Conservation (phyloP, 1,140 invertebrate genomes). For the Sipha flava region DNA sequence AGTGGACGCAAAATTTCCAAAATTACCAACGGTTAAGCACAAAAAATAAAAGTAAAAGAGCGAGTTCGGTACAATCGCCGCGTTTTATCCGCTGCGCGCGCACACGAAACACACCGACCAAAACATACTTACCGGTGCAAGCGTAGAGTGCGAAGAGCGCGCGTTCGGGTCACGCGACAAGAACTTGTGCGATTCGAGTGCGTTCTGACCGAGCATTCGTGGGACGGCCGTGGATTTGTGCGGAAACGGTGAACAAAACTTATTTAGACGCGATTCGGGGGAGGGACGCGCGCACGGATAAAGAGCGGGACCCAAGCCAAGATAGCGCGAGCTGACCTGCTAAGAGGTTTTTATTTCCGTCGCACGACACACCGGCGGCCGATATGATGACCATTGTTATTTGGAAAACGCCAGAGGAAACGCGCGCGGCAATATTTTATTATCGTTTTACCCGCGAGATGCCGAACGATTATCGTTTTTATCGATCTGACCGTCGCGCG, state of each 20-base stretch:
- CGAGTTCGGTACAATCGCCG: no score
- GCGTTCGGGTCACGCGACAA: background rate
- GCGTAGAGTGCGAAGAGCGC: background rate
- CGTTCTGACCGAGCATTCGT: background rate
- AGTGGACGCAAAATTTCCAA: no score
- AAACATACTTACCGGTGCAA: background rate
- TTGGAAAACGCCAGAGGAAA: background rate
- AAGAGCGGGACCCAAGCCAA: background rate
- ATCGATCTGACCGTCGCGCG: no score
- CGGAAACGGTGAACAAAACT: background rate
- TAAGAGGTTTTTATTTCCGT: slow-evolving; percentile 20
- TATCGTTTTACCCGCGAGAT: no score
- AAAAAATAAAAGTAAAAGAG: no score
- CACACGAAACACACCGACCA: background rate
- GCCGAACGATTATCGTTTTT: no score
- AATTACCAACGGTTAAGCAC: no score
- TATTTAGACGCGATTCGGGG: background rate
- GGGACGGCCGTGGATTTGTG: no score
- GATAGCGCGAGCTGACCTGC: background rate
- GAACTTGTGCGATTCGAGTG: background rate
- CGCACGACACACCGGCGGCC: background rate
- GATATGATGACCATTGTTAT: background rate
- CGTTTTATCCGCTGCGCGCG: no score
- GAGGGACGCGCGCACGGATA: background rate
- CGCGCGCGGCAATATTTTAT: no score